Evolutionary conservation across 2,888 invertebrate species (phyloP), one percentile per base, ranked within the genome.

Genomic region (Zelleria hepariella): DNA sequence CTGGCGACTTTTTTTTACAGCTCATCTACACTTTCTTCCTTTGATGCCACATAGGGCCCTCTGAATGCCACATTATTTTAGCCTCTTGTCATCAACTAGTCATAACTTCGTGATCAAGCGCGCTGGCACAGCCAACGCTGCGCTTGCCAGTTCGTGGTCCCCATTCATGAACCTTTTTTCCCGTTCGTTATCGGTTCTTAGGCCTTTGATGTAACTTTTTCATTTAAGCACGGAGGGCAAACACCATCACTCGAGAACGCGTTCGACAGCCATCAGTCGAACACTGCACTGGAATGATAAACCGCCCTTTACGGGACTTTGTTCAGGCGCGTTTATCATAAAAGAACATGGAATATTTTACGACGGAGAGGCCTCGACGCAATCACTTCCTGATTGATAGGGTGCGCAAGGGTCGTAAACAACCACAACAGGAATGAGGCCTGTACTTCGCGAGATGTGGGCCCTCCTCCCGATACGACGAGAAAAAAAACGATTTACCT

Each of bases 361-460:
- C 65, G 72, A 65, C 63, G 62, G 51, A 58, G 51, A 58, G 51
- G 51, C 60, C 60, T 47, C 59, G 60, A 51, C 58, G 61, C 57
- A 61, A 62, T 61, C 67, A 66, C 67, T 66, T 61, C 66, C 73
- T 73, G 78, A 80, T 78, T 78, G 80, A 80, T 81, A 77, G 69
- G 71, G 62, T 65, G 63, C 62, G 56, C 32, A 42, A 42, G 32
- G 51, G 49, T 72, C 74, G 69, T 75, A 75, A 80, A 81, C 71
- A 69, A 70, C 52, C 54, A n/a, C 54, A 20, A 42, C 52, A 42
- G 25, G 52, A 53, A 53, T 52, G 58, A 42, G 47, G 52, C 52
- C 27, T 51, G 51, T 58, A 42, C 42, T 57, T 57, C 26, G 58
- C 53, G 27, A 58, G 27, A 58, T 57, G 47, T 57, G n/a, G n/a